Base-by-base conservation (phyloP, 2,113 vertebrate genomes). In the Hemicordylus capensis region DNA sequence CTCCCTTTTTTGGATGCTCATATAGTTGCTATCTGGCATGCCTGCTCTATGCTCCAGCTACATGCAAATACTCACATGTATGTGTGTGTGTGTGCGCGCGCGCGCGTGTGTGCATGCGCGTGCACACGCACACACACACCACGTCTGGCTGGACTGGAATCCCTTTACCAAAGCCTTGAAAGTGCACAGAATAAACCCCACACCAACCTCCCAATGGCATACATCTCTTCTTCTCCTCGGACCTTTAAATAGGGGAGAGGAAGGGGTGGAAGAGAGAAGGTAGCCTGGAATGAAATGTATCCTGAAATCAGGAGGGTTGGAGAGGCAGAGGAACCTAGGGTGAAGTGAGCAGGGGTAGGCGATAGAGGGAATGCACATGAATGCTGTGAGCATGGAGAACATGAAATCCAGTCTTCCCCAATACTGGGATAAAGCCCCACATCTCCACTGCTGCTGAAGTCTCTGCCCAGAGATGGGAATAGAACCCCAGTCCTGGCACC, bases 281-380 rank as follows among this genome's bases (percentile, higher is more conserved):
- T 8, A 63, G 26, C 37, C n/a, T 10, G 69, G 11, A 44, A 26
- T 42, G 46, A 46, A 58, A 81, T 58, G 78, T 56, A 34, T 58
- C n/a, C 8, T n/a, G 86, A 86, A 88, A 75, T 83, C 93, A 83
- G n/a, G 72, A 88, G 74, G 84, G 61, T 82, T 85, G 24, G 42
- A 85, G 80, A 72, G 34, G 77, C 7, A 59, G 80, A 46, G 56
- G 61, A 9, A 31, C 15, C 17, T 12, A 9, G 28, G 63, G 39
- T 31, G 54, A 31, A 42, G 28, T 58, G 64, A 85, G 51, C 54
- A 26, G n/a, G 19, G 54, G 44, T 3, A 28, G 48, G 20, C 4
- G 31, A 28, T 20, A 72, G 2, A 24, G 66, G 31, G 6, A 12
- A 83, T 74, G 69, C 11, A 51, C 63, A 73, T 26, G 46, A 42